Base-by-base conservation (phyloP, 2,888 invertebrate species). In the Platycnemis pennipes region DNA sequence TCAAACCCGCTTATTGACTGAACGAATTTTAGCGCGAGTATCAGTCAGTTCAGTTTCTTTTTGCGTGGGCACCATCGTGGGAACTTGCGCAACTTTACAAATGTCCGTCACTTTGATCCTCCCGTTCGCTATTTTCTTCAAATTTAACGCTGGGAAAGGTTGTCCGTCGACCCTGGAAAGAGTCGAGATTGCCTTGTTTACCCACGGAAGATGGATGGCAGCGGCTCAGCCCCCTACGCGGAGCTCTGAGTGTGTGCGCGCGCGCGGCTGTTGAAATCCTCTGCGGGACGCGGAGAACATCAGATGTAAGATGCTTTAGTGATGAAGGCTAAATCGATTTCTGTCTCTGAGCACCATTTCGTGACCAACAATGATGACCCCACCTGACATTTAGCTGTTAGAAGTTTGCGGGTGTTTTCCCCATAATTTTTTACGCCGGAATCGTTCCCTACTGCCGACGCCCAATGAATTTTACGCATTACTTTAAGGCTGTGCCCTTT, bases 291-390 rank as follows among this genome's bases (percentile, higher is more conserved):
- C 77, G 77, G 37, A 77, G 77, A 37, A 37, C 31, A 77, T 77
- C 77, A 13, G 31, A 26, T 16, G 77, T 1, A 37, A 37, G 13
- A 37, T 13, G 13, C 77, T 31, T 77, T 11, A 37, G 37, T 77
- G 77, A 37, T 77, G 77, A 77, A 77, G 77, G 77, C 77, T 31
- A 77, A 77, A 77, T 77, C 77, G 77, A 77, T 77, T 77, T 37
- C 8, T 31, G 77, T 31, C 77, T 37, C 11, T 77, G 11, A 13
- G 77, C 3, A n/a, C 1, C 37, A 4, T 37, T 69, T 7, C 31
- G 69, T 69, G n/a, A 69, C 69, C 7, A 5, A 77, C 37, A 37
- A 77, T 63, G n/a, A 5, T 63, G 26, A 8, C 77, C 77, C 37
- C 63, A n/a, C 16, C 77, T 77, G 77, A 77, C 77, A 77, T 77